phyloP scores from a whole-genome alignment of 2,113 vertebrate species.

The Mellivora capensis region DNA sequence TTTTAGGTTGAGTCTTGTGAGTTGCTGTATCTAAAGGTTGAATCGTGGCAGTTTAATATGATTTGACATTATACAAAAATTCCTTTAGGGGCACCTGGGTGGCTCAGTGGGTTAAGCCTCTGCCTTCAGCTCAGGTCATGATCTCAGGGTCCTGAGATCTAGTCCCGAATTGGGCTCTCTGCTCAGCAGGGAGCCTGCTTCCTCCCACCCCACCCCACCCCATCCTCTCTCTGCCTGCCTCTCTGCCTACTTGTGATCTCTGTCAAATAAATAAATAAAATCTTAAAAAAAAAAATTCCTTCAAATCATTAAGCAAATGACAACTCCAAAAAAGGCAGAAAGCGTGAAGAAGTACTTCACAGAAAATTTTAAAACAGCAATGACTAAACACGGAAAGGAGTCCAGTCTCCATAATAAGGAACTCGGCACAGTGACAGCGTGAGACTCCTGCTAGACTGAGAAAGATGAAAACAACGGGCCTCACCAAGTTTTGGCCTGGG shows the following conservation, averaged over 20 bases:
- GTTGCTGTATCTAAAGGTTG: neutral
- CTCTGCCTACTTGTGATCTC: too few species aligned
- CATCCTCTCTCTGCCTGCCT: too few species aligned
- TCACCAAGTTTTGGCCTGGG: too few species aligned
- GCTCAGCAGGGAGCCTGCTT: too few species aligned
- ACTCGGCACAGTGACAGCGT: neutral
- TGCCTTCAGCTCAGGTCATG: too few species aligned
- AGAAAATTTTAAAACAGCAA: neutral
- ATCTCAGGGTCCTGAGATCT: too few species aligned
- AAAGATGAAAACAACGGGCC: neutral
- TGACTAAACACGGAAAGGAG: neutral
- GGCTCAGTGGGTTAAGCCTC: too few species aligned
- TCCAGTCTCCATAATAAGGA: neutral
- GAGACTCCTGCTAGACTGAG: neutral
- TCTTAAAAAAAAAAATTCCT: too few species aligned
- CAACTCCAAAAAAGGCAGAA: neutral
- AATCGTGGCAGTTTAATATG: neutral
- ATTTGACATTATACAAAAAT: neutral
- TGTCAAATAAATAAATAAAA: neutral
- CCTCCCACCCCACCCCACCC: too few species aligned
- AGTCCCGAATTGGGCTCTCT: too few species aligned
- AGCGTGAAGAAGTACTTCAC: neutral
- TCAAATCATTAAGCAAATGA: neutral
- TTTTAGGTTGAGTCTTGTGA: neutral
- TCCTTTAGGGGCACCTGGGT: too few species aligned